Percentiles rank a stretch among this genome's conserved stretches.
Evolutionary conservation across 2,888 invertebrate species (phyloP).

Genomic region (Temnothorax ravouxi): DNA sequence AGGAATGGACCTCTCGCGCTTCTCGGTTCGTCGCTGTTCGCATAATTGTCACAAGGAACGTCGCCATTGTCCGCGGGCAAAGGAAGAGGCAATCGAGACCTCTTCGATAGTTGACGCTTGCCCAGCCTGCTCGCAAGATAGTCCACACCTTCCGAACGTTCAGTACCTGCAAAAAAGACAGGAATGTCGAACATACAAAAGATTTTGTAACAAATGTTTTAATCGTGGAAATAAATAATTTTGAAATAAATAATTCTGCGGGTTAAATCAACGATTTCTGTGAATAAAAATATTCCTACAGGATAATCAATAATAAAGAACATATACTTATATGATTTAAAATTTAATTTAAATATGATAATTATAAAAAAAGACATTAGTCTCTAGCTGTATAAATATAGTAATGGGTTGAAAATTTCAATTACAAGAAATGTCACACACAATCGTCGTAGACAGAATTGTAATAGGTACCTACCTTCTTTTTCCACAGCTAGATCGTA

Average conservation of each 20-base stretch:
- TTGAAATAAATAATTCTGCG: background rate
- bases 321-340: background rate
- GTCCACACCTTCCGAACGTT: conserved; percentile 87
- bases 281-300: background rate
- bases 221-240: background rate
- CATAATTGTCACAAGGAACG: conserved; percentile 79
- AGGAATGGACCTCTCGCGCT: conserved; percentile 86
- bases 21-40: conserved; percentile 80
- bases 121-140: conserved; percentile 88
- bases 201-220: background rate
- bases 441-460: background rate
- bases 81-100: conserved; percentile 87
- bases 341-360: background rate
- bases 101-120: conserved; percentile 88
- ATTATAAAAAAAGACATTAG: background rate
- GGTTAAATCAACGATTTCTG: background rate
- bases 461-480: conserved; percentile 82
- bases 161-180: conserved; percentile 68
- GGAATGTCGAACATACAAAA: background rate
- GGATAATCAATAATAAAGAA: background rate
- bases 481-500: conserved; percentile 88
- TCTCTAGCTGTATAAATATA: background rate
- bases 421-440: background rate
- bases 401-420: background rate
- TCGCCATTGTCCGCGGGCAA: conserved; percentile 75